phyloP scores from a whole-genome alignment of 1,140 invertebrate genomes.

The Drosophila sucinea region DNA sequence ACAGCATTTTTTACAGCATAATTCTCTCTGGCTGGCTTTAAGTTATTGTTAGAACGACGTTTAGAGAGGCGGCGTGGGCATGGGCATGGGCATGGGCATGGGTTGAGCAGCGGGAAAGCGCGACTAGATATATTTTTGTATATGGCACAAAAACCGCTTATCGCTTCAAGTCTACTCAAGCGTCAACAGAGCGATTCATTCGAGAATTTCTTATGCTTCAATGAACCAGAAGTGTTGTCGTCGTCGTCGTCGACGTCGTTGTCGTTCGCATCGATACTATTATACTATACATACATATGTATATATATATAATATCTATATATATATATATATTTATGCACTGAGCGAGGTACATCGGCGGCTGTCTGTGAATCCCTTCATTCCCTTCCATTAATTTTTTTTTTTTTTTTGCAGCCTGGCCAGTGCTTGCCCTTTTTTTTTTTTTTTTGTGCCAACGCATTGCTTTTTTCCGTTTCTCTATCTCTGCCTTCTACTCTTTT shows the following conservation, averaged over 20 bases:
- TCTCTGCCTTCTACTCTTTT: constrained; percentile 1
- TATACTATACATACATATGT: constrained; percentile 33
- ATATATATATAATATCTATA: constrained; percentile 17
- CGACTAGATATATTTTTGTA: constrained; percentile 75
- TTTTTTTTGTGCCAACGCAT: constrained; percentile 56
- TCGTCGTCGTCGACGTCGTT: constrained; percentile 40
- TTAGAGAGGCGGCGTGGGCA: not conserved
- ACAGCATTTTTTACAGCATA: constrained; percentile 10
- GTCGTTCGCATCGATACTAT: constrained; percentile 51
- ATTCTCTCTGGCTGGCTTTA: constrained; percentile 23
- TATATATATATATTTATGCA: not conserved
- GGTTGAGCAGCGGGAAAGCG: constrained; percentile 37
- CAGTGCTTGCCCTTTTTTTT: constrained; percentile 38
- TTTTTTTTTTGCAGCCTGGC: constrained; percentile 31
- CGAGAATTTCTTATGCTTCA: constrained; percentile 82
- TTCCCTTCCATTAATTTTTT: constrained; percentile 21
- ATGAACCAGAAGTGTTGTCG: constrained; percentile 78
- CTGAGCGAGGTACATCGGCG: constrained; percentile 10
- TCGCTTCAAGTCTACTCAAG: constrained; percentile 81
- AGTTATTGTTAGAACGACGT: constrained; percentile 39
- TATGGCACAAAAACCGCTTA: constrained; percentile 76
- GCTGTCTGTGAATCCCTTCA: constrained; percentile 43
- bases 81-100: not conserved
- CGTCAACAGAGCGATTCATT: constrained; percentile 80
- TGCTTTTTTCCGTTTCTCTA: constrained; percentile 39